Percentiles rank a stretch among this genome's conserved stretches.
Conservation (phyloP, 2,888 invertebrate species). For the Nasonovia ribisnigri region DNA sequence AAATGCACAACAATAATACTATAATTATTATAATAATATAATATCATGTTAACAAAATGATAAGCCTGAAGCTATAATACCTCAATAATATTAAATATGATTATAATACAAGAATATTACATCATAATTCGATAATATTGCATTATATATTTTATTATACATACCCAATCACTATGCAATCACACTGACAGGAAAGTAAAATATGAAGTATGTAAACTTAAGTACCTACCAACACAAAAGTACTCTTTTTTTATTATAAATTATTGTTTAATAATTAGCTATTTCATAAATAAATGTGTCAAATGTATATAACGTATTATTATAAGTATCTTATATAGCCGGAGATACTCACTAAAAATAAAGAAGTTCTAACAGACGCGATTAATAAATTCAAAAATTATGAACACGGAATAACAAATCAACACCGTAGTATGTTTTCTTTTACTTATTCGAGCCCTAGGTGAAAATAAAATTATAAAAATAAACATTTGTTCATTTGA, state of each 20-base stretch:
- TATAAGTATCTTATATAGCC: neutral
- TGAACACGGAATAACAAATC: neutral
- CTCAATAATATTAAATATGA: neutral
- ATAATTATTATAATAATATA: neutral
- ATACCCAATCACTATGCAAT: neutral
- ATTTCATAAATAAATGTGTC: neutral
- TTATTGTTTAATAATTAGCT: neutral
- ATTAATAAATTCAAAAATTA: neutral
- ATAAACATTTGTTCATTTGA: neutral
- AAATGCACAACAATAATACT: neutral
- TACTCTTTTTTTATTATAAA: neutral
- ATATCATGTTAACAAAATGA: neutral
- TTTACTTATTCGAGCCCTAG: neutral
- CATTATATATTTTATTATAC: neutral
- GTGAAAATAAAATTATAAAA: neutral
- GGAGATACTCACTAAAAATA: neutral
- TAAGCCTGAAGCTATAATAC: neutral
- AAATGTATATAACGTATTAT: neutral
- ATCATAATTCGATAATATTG: neutral
- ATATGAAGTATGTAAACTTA: constrained; percentile 21
- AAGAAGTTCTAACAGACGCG: neutral
- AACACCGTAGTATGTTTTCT: neutral
- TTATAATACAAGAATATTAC: neutral
- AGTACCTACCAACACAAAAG: neutral
- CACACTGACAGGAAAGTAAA: neutral